Evolutionary conservation across 2,113 vertebrate genomes (phyloP).

Genomic region (Rhinolophus ferrumequinum): DNA sequence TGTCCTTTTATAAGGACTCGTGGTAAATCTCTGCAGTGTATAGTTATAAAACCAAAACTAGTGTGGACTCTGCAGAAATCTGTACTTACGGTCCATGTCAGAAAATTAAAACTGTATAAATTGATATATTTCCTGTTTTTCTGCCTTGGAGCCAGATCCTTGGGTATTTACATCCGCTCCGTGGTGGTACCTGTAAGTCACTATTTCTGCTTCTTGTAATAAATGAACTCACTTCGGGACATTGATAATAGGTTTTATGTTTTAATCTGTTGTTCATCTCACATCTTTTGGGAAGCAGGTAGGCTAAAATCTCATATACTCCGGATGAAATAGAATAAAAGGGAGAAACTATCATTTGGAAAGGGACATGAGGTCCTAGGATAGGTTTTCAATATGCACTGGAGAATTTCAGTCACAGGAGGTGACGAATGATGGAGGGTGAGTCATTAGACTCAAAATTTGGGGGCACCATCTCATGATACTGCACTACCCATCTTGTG

Average conservation of each 20-base stretch:
- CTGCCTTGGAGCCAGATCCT: background rate
- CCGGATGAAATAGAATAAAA: constrained; percentile 26
- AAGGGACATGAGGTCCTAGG: background rate
- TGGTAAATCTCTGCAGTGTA: background rate
- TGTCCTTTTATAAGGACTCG: background rate
- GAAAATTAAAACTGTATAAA: background rate
- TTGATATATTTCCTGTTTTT: background rate
- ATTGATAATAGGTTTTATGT: background rate
- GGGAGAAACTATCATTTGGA: background rate
- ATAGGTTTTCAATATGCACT: background rate
- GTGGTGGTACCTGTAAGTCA: background rate
- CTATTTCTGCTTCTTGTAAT: background rate
- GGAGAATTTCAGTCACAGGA: background rate
- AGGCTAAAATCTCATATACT: background rate
- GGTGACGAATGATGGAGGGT: background rate
- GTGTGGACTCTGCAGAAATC: background rate
- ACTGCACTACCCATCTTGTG: background rate
- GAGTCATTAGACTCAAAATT: background rate
- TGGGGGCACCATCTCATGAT: background rate
- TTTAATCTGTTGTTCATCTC: background rate
- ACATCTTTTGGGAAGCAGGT: background rate
- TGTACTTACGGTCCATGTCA: background rate
- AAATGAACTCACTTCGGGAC: background rate
- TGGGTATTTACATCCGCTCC: background rate
- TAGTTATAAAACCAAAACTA: background rate